Evolutionary conservation across 2,888 invertebrate genomes (phyloP).

Genomic region (Drosophila heteroneura): DNA sequence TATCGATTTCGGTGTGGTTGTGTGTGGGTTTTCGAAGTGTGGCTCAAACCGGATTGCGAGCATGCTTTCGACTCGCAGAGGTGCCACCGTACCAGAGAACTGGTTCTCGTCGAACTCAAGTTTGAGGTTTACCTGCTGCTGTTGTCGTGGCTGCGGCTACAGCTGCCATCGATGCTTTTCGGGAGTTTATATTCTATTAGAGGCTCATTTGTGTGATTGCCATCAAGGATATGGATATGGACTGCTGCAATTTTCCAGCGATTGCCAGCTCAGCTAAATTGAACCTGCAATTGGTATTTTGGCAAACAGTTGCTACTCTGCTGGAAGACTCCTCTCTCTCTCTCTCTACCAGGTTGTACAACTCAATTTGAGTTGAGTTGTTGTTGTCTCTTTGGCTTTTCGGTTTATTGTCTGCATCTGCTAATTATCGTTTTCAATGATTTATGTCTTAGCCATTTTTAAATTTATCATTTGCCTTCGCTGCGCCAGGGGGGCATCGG

Average conservation of each 20-base stretch:
- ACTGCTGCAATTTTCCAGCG: conserved; percentile 45
- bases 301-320: conserved; percentile 17
- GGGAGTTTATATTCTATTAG: conserved; percentile 84
- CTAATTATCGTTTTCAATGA: conserved; percentile 73
- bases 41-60: conserved; percentile 70
- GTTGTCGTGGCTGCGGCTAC: conserved; percentile 24
- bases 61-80: conserved; percentile 36
- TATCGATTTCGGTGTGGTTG: conserved; percentile 31
- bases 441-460: conserved; percentile 70
- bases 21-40: conserved; percentile 51
- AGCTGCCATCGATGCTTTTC: conserved; percentile 66
- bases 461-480: conserved; percentile 55
- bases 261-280: conserved; percentile 45
- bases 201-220: conserved; percentile 84
- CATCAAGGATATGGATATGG: conserved; percentile 82
- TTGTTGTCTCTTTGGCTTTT: conserved; percentile 30
- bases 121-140: conserved; percentile 65
- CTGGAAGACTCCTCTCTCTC: not conserved
- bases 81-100: conserved; percentile 50
- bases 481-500: conserved; percentile 28
- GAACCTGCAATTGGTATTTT: conserved; percentile 30
- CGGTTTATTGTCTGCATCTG: conserved; percentile 50
- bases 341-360: conserved; percentile 22
- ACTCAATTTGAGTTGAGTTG: conserved; percentile 52
- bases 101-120: conserved; percentile 54